Evolutionary conservation across 2,113 vertebrate species (phyloP).

Genomic region (Ariopsis seemanni): DNA sequence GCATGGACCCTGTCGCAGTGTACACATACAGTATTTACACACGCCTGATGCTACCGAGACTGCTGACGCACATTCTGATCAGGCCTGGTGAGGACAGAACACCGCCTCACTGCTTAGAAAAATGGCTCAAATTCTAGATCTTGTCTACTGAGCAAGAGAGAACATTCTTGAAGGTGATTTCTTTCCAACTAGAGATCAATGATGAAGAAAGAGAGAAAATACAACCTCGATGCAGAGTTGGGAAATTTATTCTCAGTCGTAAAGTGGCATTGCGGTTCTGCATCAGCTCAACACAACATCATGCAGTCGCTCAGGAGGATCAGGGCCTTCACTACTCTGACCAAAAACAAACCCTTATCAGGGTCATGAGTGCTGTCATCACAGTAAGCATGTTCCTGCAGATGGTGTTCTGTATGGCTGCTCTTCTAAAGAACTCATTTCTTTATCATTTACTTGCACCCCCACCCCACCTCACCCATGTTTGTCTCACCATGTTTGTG

Average conservation of each 20-base stretch:
- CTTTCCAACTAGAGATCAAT: not conserved
- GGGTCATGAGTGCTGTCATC: not conserved
- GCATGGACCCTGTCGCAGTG: not conserved
- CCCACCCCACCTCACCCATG: too few relatives aligned
- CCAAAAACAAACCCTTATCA: not conserved
- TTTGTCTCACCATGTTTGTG: too few relatives aligned
- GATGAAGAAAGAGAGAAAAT: too few relatives aligned
- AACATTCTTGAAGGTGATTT: not conserved
- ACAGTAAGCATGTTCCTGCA: not conserved
- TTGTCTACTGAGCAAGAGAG: too few relatives aligned
- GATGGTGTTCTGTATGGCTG: not conserved
- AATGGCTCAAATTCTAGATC: too few relatives aligned
- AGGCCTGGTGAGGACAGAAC: not conserved
- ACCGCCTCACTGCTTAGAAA: not conserved
- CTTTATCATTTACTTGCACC: not conserved
- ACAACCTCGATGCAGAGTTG: not conserved
- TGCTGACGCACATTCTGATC: not conserved
- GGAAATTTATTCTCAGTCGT: not conserved
- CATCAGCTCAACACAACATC: not conserved
- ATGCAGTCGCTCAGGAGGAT: not conserved
- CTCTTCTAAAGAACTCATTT: not conserved
- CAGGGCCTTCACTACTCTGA: not conserved
- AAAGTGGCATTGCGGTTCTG: not conserved
- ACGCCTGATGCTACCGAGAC: not conserved
- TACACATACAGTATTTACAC: too few relatives aligned